A percentile compares a stretch with the other conserved stretches of the same genome.
Conservation (phyloP, 2,888 invertebrate genomes). For the Tinea trinotella region DNA sequence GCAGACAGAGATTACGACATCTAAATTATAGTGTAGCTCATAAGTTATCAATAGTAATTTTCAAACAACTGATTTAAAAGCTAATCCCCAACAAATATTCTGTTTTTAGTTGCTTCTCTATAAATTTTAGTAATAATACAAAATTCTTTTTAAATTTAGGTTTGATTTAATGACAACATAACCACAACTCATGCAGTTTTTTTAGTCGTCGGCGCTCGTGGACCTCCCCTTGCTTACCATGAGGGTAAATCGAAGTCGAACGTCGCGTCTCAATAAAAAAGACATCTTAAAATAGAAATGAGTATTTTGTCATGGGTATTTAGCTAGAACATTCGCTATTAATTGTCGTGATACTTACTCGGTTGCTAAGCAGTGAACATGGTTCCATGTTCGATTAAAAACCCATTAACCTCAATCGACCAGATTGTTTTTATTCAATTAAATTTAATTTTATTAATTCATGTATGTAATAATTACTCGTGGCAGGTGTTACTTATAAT, state of each 20-base stretch:
- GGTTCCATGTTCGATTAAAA: conserved; percentile 1
- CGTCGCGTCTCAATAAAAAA: too few species aligned
- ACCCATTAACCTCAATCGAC: conserved; percentile 1
- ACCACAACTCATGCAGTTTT: too few species aligned
- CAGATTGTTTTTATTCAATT: neutral
- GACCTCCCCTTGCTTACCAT: too few species aligned
- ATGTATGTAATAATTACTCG: neutral
- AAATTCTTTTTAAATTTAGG: neutral
- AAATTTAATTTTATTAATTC: neutral
- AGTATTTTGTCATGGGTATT: neutral
- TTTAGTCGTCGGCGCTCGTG: too few species aligned
- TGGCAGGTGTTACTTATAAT: neutral
- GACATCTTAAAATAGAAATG: neutral
- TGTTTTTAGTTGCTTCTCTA: neutral
- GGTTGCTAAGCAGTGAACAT: neutral
- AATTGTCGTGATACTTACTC: neutral
- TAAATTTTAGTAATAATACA: too few species aligned
- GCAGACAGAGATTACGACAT: conserved; percentile 11
- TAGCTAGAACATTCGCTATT: conserved; percentile 1
- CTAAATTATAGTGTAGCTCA: conserved; percentile 6
- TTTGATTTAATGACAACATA: neutral
- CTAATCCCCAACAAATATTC: neutral
- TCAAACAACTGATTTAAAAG: neutral
- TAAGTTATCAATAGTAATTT: neutral
- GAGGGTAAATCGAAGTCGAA: neutral